Evolutionary conservation across 53 echinoderm and acorn worm genomes (phyloP).

Genomic region (Henricia sp.): DNA sequence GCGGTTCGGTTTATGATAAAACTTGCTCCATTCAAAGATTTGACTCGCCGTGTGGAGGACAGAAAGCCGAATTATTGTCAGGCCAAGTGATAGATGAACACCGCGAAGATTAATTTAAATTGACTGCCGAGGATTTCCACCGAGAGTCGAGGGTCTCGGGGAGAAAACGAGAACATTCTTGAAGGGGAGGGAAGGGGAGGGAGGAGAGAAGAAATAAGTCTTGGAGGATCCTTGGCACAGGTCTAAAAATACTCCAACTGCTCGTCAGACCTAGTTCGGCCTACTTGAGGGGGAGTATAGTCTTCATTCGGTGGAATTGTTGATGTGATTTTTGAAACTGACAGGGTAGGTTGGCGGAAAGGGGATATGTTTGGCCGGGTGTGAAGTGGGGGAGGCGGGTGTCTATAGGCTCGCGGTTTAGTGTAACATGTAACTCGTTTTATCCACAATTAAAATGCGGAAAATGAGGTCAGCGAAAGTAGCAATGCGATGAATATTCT

Average conservation of each 20-base stretch:
- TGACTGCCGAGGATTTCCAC: conserved; percentile 10
- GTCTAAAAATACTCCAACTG: background rate
- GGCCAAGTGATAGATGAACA: conserved; percentile 16
- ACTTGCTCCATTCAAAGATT: background rate
- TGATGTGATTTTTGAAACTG: background rate
- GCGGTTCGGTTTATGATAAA: background rate
- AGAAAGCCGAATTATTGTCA: conserved; percentile 11
- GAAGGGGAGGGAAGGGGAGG: background rate
- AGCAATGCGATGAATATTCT: too few relatives aligned
- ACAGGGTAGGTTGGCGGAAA: background rate
- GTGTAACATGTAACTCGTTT: too few relatives aligned
- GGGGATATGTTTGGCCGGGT: too few relatives aligned
- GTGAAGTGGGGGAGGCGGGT: too few relatives aligned
- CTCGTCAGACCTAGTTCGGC: conserved; percentile 2
- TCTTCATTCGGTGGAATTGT: background rate
- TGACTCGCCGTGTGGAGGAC: background rate
- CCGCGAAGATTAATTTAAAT: conserved; percentile 35
- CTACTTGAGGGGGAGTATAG: background rate
- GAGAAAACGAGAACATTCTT: conserved; percentile 28
- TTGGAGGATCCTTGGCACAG: too few relatives aligned
- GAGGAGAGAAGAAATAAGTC: background rate
- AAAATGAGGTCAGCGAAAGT: too few relatives aligned
- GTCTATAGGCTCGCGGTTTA: too few relatives aligned
- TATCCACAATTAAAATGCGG: too few relatives aligned
- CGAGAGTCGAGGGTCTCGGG: background rate